Evolutionary conservation across 2,888 invertebrate genomes (phyloP).

Genomic region (Ischnus inquisitorius): DNA sequence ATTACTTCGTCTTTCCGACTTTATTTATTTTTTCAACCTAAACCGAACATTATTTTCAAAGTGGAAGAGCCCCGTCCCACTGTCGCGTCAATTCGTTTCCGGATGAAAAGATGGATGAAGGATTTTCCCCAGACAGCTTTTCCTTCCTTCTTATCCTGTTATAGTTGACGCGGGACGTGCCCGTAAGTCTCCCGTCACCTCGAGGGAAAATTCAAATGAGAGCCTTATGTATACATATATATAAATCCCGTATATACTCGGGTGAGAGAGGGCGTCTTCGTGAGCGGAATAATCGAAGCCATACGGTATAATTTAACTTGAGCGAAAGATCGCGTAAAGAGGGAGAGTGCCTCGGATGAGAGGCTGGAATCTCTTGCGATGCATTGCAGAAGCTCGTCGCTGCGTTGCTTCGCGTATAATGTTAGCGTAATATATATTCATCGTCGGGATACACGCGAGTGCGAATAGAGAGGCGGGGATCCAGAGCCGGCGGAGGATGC

Average conservation of each 20-base stretch:
- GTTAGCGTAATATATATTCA: background rate
- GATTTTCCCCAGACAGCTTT: slow-evolving; percentile 34
- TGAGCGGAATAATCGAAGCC: slow-evolving; percentile 41
- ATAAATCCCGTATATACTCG: background rate
- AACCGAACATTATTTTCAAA: background rate
- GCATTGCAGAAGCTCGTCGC: background rate
- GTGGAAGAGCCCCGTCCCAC: background rate
- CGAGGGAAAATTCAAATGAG: slow-evolving; percentile 36
- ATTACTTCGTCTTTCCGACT: background rate
- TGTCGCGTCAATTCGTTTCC: slow-evolving; percentile 14
- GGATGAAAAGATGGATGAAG: slow-evolving; percentile 38
- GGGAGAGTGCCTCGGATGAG: slow-evolving; percentile 8
- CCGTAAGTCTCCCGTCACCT: slow-evolving; percentile 18
- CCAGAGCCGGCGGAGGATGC: slow-evolving; percentile 22
- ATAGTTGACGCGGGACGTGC: slow-evolving; percentile 40
- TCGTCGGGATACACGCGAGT: background rate
- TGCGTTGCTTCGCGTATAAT: background rate
- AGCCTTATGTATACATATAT: background rate
- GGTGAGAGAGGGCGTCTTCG: slow-evolving; percentile 36
- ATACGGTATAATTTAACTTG: slow-evolving; percentile 33
- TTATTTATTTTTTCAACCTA: slow-evolving; percentile 8
- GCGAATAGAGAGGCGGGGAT: slow-evolving; percentile 19
- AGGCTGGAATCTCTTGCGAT: slow-evolving; percentile 18
- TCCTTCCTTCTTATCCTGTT: slow-evolving; percentile 56
- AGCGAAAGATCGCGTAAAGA: slow-evolving; percentile 29